Percentiles rank a stretch among this genome's conserved stretches.
Conservation (phyloP, 2,888 invertebrate species). For the Panopea generosa region DNA sequence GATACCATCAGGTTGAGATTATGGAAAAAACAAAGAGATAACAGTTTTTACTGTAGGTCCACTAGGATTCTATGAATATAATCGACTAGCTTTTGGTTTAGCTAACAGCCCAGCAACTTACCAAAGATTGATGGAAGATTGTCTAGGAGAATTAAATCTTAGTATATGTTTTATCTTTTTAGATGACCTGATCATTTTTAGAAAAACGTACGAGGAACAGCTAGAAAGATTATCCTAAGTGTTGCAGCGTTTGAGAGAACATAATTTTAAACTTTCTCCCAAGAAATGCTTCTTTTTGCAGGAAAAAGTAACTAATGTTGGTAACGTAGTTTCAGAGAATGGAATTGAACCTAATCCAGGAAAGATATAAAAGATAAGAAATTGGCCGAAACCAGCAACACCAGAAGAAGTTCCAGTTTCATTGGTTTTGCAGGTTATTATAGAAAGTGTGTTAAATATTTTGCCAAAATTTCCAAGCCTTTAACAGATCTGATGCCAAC, state of each 20-base stretch:
- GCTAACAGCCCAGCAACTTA: constrained; percentile 1
- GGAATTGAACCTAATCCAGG: neutral
- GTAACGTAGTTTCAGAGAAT: constrained; percentile 26
- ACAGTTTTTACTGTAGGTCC: constrained; percentile 1
- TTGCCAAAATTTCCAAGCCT: constrained; percentile 40
- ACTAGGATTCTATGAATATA: neutral
- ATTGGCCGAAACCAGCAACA: constrained; percentile 17
- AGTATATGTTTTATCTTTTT: constrained; percentile 6
- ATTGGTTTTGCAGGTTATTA: constrained; percentile 28
- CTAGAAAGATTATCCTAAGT: neutral
- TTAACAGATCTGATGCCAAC: constrained; percentile 27
- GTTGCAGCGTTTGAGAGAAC: neutral
- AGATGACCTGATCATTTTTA: constrained; percentile 7
- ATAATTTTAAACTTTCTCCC: neutral
- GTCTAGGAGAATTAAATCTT: neutral
- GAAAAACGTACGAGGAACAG: neutral
- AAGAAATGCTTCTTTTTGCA: constrained; percentile 2
- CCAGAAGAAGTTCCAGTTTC: constrained; percentile 11
- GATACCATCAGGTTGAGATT: neutral
- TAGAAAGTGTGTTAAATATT: constrained; percentile 35
- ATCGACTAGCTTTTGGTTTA: neutral
- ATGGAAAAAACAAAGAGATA: neutral
- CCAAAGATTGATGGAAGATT: constrained; percentile 2
- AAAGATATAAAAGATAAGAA: constrained; percentile 15
- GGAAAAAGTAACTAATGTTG: constrained; percentile 4